Conservation (phyloP, 2,888 invertebrate genomes). For the Himalopsyche kuldschensis region DNA sequence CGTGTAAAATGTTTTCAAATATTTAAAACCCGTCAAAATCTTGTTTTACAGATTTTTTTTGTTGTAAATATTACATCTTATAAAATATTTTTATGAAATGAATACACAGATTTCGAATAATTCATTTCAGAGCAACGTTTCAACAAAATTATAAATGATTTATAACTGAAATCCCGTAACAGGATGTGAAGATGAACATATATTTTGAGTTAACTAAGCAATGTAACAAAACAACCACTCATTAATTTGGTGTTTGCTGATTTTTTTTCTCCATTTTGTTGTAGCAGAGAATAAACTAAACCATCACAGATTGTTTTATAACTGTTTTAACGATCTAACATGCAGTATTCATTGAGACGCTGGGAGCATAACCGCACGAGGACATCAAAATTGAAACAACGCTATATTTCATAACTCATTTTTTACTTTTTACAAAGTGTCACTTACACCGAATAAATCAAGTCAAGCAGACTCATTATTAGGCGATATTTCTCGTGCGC, state of each 20-base stretch:
- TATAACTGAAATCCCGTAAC: not conserved
- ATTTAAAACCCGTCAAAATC: too few species aligned
- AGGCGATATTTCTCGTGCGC: conserved; percentile 35
- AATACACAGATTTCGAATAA: not conserved
- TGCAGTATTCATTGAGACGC: not conserved
- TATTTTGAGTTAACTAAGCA: not conserved
- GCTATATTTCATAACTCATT: conserved; percentile 24
- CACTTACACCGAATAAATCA: conserved; percentile 36
- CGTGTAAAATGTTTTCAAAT: too few species aligned
- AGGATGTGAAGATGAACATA: not conserved
- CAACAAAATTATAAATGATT: not conserved
- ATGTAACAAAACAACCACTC: not conserved
- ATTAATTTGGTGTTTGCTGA: too few species aligned
- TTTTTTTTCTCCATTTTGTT: not conserved
- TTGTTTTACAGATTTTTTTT: too few species aligned
- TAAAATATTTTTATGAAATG: too few species aligned
- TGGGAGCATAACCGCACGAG: not conserved
- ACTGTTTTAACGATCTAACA: not conserved
- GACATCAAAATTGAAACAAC: conserved; percentile 17
- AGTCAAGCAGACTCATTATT: conserved; percentile 36
- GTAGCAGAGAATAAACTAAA: not conserved
- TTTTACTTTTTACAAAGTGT: conserved; percentile 35
- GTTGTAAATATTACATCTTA: too few species aligned
- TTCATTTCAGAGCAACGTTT: not conserved
- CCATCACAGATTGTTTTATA: not conserved